Evolutionary conservation across 2,797 vertebrate species (phyloP).

Genomic region (Oryzias dopingdopingensis): DNA sequence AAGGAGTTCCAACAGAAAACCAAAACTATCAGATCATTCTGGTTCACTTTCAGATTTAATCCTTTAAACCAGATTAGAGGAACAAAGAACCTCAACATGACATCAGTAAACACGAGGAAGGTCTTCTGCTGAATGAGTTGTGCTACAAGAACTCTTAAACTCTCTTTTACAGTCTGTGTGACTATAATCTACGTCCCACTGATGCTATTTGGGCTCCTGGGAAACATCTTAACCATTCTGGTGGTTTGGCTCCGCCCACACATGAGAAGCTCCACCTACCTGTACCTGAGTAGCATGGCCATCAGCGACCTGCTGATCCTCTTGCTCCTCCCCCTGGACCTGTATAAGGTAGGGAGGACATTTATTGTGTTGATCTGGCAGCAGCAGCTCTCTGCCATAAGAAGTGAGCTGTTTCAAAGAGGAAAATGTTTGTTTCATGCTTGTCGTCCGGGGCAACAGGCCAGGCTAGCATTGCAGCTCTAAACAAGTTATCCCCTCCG

Average conservation of each 20-base stretch:
- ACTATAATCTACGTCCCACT: constrained; percentile 74
- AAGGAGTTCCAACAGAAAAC: too few relatives aligned
- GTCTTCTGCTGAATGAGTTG: constrained; percentile 1
- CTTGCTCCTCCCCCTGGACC: constrained; percentile 78
- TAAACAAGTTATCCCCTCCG: constrained; percentile 2
- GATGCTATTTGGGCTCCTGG: constrained; percentile 77
- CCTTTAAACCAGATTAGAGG: too few relatives aligned
- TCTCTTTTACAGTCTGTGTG: constrained; percentile 62
- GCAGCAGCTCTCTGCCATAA: too few relatives aligned
- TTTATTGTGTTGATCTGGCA: too few relatives aligned
- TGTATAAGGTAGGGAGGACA: constrained; percentile 73
- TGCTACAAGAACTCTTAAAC: background rate
- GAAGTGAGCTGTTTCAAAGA: too few relatives aligned
- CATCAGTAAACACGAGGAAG: background rate
- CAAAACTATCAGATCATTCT: too few relatives aligned
- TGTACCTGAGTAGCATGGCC: constrained; percentile 85
- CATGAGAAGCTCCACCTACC: constrained; percentile 82
- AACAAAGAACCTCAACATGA: background rate
- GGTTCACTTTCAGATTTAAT: too few relatives aligned
- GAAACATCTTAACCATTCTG: constrained; percentile 78
- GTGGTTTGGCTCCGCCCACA: constrained; percentile 78
- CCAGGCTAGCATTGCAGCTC: background rate
- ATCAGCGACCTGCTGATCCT: constrained; percentile 81
- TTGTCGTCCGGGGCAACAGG: background rate
- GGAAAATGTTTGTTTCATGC: background rate